Base-by-base conservation (phyloP, 2,888 invertebrate species). In the Unio delphinus region DNA sequence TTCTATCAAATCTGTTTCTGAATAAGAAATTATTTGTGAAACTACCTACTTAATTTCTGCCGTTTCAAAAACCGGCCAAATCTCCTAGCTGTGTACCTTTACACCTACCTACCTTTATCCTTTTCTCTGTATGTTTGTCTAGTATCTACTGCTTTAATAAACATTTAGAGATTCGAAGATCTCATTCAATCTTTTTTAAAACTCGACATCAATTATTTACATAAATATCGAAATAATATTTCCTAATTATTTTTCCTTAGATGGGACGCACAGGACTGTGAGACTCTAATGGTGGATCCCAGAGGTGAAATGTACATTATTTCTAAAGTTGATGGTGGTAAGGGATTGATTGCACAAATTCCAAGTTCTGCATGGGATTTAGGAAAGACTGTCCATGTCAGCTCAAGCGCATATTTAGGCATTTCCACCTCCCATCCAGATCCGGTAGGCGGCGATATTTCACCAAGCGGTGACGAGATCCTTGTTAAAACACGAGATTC, bases 381-480 rank as follows among this genome's bases (percentile, higher is more conserved):
- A 1, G 59, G 65, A 18, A 61, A 73, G 23, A 64, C 67, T n/a
- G 69, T 73, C 0, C 26, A 65, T 15, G 73, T 75, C 0, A 73
- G 65, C 56, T 67, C 67, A 0, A 76, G 75, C 4, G 73, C 72
- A 0, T 72, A 75, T 26, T 64, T 79, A 23, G 1, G 62, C 34
- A 45, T 72, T 56, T 45, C 71, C 34, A 54, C 76, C 17, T 58
- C 55, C 17, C 55, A 57, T 7, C 17, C 73, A 15, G 58, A 65
- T 15, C 80, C 80, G 7, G 74, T 74, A 4, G 77, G 78, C 17
- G 80, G 77, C 4, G 80, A 80, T 56, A 80, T 80, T 15, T 80
- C 80, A 15, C 76, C 76, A 17, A 56, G 69, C 28, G 80, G 80
- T 6, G 55, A 23, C 7, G 70, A 72, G 62, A 67, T 68, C n/a